Base-by-base conservation (phyloP, 2,888 invertebrate genomes). In the Caenorhabditis sulstoni region DNA sequence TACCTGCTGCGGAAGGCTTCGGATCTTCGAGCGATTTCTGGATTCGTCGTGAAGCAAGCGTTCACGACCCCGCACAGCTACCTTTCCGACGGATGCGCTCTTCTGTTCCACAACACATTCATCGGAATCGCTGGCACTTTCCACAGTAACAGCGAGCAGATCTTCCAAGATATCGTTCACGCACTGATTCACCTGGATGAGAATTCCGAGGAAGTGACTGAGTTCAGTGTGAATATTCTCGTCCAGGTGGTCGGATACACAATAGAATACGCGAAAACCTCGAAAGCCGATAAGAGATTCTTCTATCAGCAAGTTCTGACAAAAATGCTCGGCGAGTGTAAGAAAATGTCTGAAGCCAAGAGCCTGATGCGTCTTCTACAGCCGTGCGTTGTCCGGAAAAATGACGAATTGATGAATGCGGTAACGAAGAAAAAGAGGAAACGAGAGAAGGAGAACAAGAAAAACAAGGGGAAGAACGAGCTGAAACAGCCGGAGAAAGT, bases 51-150 rank as follows among this genome's bases (percentile, higher is more conserved):
- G n/a, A 73, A 77, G 18, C 79, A 85, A 55, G 74, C 86, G 1
- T 71, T 64, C 20, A 83, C 81, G 58, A 76, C 70, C n/a, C 70
- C 73, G 7, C 80, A 81, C 45, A 75, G 68, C 29, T 66, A 74
- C 20, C 62, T 85, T 18, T 64, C 66, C 9, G 91, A 93, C 62
- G 97, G 97, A 5, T 94, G 95, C 91, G 95, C 96, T 0, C 94
- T 94, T 85, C 92, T 97, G 22, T 92, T 97, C 70, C 97, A 95
- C 92, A 95, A 97, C 92, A 94, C 95, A 68, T 91, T 96, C 50
- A 94, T 94, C 89, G 96, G 96, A 37, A 94, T 95, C 0, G 92
- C 93, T 75, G 94, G 94, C 0, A 94, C 95, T 87, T 95, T 97
- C 89, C 96, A 97, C 90, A 95, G 94, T 39, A 79, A 74, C 37